Evolutionary conservation across 92 coral and sea anemone genomes (phyloP).

Genomic region (Virgularia gustaviana): DNA sequence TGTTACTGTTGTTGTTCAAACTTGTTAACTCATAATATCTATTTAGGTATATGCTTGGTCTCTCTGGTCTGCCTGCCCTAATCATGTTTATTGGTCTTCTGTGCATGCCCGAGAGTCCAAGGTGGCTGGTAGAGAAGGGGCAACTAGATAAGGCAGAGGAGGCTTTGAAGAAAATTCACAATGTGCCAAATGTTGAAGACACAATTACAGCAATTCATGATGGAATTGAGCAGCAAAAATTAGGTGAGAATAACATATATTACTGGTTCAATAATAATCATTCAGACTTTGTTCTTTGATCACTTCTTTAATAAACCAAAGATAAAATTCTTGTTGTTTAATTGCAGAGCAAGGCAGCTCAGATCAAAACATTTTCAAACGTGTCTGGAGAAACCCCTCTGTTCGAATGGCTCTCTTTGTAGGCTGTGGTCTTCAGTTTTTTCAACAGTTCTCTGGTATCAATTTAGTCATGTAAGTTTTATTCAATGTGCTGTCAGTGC

Average conservation of each 20-base stretch:
- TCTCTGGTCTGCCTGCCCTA: constrained; percentile 73
- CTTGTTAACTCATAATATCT: neutral
- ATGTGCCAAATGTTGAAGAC: constrained; percentile 51
- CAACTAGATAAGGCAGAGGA: constrained; percentile 55
- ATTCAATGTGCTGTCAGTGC: too few relatives aligned
- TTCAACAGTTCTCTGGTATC: constrained; percentile 88
- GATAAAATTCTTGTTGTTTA: too few relatives aligned
- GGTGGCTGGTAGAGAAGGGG: constrained; percentile 79
- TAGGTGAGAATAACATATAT: neutral
- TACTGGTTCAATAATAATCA: too few relatives aligned
- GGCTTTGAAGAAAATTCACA: constrained; percentile 58
- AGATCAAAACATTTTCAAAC: constrained; percentile 20
- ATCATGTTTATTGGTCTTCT: constrained; percentile 78
- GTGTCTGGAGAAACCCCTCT: constrained; percentile 50
- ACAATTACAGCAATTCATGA: constrained; percentile 52
- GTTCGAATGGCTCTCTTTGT: constrained; percentile 74
- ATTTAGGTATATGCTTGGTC: constrained; percentile 79
- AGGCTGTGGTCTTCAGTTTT: constrained; percentile 85
- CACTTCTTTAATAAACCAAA: too few relatives aligned
- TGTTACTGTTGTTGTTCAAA: neutral
- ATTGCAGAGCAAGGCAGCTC: too few relatives aligned
- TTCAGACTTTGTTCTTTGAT: too few relatives aligned
- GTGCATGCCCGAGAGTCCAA: constrained; percentile 86
- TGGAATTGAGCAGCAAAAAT: neutral
- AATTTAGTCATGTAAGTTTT: constrained; percentile 96